phyloP scores from a whole-genome alignment of 2,888 invertebrate genomes.

The Chydorus sphaericus region DNA sequence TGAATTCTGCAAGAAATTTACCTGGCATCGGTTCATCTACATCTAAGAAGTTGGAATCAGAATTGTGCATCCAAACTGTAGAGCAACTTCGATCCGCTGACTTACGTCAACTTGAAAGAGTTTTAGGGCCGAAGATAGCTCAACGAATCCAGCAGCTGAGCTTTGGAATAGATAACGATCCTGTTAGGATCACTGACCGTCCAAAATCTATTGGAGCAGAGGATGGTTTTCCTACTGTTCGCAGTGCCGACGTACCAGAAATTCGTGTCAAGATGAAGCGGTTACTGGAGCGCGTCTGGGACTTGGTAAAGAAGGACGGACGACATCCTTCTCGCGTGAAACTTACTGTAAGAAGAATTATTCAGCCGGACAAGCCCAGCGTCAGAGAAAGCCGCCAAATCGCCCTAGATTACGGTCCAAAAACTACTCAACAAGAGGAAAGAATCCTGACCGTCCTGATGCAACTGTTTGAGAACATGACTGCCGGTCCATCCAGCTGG shows the following conservation, averaged over 20 bases:
- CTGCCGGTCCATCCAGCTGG: conserved; percentile 41
- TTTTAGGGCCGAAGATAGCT: conserved; percentile 40
- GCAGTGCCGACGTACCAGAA: conserved; percentile 47
- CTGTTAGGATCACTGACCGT: conserved; percentile 56
- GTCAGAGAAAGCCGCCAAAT: conserved; percentile 54
- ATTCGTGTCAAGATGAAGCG: conserved; percentile 55
- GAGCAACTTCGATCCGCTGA: conserved; percentile 38
- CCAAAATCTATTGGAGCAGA: conserved; percentile 67
- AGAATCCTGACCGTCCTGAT: conserved; percentile 18
- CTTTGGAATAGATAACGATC: conserved; percentile 55
- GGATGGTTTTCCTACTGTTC: conserved; percentile 56
- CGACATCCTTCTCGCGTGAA: conserved; percentile 59
- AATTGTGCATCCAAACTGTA: conserved; percentile 47
- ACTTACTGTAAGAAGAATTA: conserved; percentile 49
- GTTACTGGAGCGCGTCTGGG: conserved; percentile 50
- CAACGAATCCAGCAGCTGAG: conserved; percentile 51
- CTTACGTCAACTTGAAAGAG: conserved; percentile 31
- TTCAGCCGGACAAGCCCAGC: conserved; percentile 38
- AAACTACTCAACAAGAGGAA: conserved; percentile 28
- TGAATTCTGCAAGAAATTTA: conserved; percentile 45
- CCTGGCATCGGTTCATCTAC: conserved; percentile 64
- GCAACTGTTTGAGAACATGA: conserved; percentile 21
- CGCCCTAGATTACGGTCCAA: conserved; percentile 41
- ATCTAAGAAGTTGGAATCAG: conserved; percentile 42
- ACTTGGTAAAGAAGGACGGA: conserved; percentile 59